Evolutionary conservation across 2,113 vertebrate species (phyloP).

Genomic region (Pundamilia nyererei): DNA sequence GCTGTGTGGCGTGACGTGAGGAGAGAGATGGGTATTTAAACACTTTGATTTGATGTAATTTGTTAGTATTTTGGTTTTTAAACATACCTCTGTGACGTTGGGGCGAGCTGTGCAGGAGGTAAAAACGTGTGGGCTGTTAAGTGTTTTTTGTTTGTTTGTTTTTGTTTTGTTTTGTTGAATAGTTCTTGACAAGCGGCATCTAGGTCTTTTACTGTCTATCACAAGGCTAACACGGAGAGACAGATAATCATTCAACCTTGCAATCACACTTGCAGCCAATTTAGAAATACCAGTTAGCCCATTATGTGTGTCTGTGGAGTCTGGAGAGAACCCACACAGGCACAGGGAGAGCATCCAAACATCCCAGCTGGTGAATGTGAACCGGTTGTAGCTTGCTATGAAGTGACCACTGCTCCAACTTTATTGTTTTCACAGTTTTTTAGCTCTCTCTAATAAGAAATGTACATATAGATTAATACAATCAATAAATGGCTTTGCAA

Average conservation of each 20-base stretch:
- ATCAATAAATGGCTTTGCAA: background rate
- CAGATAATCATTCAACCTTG: background rate
- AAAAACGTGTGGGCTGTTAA: background rate
- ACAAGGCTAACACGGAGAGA: background rate
- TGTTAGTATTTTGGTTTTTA: background rate
- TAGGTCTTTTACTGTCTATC: background rate
- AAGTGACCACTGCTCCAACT: background rate
- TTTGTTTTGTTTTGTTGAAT: background rate
- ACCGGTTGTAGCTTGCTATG: background rate
- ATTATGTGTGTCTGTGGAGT: background rate
- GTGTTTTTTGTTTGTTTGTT: background rate
- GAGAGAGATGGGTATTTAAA: background rate
- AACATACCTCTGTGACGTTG: background rate
- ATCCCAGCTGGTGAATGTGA: background rate
- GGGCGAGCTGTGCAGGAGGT: background rate
- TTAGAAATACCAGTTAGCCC: background rate
- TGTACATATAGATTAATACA: background rate
- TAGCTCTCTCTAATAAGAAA: background rate
- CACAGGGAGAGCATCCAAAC: background rate
- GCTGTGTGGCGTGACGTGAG: background rate
- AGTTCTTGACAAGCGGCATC: background rate
- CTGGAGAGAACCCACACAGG: background rate
- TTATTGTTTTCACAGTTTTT: background rate
- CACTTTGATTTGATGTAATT: background rate
- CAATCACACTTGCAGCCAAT: background rate